These are phyloP conservation scores for Venturia canescens DNA, from an alignment of 1,140 invertebrate genomes.

Conservation along the genomic window DNA sequence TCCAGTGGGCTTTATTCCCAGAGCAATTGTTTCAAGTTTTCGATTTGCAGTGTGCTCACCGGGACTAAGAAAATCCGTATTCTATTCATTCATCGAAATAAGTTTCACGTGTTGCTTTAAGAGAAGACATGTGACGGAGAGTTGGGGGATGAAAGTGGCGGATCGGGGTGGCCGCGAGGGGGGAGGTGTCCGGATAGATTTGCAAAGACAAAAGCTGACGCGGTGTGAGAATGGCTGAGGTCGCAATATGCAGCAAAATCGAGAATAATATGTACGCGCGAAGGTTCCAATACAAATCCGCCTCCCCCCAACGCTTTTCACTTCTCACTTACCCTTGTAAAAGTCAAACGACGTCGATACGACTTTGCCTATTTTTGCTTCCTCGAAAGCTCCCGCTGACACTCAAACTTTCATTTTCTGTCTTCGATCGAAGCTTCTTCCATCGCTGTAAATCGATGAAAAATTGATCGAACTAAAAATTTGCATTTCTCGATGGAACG, in stretches of 20 bases:
- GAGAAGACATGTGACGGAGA: neutral
- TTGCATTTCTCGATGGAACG: no score
- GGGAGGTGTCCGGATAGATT: slow-evolving; percentile 15
- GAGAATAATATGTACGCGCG: neutral
- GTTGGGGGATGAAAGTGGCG: neutral
- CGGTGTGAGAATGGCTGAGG: neutral
- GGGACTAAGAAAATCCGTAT: no score
- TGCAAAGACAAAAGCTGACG: slow-evolving; percentile 11
- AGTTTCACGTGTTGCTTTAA: neutral
- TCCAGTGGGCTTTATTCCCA: no score
- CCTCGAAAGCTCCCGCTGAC: no score
- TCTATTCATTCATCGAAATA: neutral
- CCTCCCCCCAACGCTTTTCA: no score
- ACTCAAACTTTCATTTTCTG: neutral
- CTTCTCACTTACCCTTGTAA: no score
- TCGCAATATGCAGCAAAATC: neutral
- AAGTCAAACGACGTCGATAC: no score
- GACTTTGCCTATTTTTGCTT: no score
- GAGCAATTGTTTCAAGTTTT: no score
- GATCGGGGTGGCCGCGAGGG: neutral
- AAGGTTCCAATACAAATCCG: neutral
- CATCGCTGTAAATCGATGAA: no score
- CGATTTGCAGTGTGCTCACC: no score
- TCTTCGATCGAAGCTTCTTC: neutral
- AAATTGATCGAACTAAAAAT: no score